Percentiles rank a stretch among this genome's conserved stretches.
Evolutionary conservation across 2,888 invertebrate species (phyloP).

Genomic region (Scaptomyza parva): DNA sequence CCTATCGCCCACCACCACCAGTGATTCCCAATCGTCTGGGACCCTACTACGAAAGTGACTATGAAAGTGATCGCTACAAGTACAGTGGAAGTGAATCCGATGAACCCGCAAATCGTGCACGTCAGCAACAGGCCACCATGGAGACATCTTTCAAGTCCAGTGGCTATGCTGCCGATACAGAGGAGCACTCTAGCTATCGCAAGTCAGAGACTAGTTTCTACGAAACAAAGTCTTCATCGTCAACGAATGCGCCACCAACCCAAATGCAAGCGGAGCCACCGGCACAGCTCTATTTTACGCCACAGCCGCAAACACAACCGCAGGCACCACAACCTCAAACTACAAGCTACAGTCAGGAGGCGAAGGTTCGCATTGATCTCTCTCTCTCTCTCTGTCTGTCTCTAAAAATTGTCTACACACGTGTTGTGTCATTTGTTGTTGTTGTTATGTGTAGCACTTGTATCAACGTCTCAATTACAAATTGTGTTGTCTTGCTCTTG

Average conservation of each 20-base stretch:
- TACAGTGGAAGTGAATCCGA: conserved; percentile 88
- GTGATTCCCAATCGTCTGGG: conserved; percentile 87
- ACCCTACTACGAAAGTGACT: conserved; percentile 87
- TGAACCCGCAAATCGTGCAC: conserved; percentile 82
- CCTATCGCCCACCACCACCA: conserved; percentile 86
- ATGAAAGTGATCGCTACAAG: conserved; percentile 89
- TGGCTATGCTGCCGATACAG: conserved; percentile 90
- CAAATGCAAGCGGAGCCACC: conserved; percentile 69
- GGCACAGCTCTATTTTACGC: conserved; percentile 64
- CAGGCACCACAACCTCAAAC: conserved; percentile 30
- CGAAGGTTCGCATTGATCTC: conserved; percentile 82
- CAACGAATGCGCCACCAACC: conserved; percentile 23
- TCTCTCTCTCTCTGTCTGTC: conserved; percentile 18
- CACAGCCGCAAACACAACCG: conserved; percentile 30
- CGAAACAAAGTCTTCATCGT: conserved; percentile 68
- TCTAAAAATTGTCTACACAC: conserved; percentile 23
- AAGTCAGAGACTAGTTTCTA: conserved; percentile 83
- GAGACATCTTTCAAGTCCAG: conserved; percentile 83
- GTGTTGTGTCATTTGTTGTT: conserved; percentile 48
- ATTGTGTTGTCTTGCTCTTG: background rate
- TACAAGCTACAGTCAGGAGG: conserved; percentile 73
- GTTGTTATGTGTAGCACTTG: conserved; percentile 66
- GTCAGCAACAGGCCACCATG: conserved; percentile 76
- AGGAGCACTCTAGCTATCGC: conserved; percentile 86
- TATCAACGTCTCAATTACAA: background rate